Evolutionary conservation across 2,113 vertebrate genomes (phyloP).

Genomic region (Coregonus clupeaformis): DNA sequence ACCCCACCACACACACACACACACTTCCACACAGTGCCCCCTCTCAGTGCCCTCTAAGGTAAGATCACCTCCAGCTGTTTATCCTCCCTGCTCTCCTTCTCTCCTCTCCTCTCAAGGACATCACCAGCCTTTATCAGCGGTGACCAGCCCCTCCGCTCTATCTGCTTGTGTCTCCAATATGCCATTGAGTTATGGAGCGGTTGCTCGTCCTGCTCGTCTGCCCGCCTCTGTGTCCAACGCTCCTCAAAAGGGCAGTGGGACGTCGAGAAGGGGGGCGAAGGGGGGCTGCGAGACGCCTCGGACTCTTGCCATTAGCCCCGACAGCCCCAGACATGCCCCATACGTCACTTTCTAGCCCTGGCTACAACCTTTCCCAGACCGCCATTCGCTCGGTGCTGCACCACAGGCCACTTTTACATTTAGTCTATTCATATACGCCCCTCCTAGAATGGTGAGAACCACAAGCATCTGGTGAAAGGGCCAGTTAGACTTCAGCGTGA

Average conservation of each 20-base stretch:
- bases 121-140: constrained; percentile 58
- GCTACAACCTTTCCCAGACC: constrained; percentile 10
- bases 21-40: constrained; percentile 16
- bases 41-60: not conserved
- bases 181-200: constrained; percentile 61
- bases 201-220: constrained; percentile 14
- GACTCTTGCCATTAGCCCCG: constrained; percentile 51
- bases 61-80: constrained; percentile 48
- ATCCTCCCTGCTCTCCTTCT: not conserved
- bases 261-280: constrained; percentile 29
- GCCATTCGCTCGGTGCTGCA: constrained; percentile 25
- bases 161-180: constrained; percentile 39
- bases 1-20: constrained; percentile 12
- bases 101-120: constrained; percentile 67
- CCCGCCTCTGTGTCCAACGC: constrained; percentile 26
- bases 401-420: constrained; percentile 17
- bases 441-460: no score
- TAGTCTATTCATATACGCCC: no score
- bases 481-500: not conserved
- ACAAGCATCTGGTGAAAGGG: no score
- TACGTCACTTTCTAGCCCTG: constrained; percentile 68
- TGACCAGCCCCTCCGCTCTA: constrained; percentile 46
- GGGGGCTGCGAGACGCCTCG: no score
- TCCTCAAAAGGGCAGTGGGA: constrained; percentile 65
- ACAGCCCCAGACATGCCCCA: constrained; percentile 60